Base-by-base conservation (phyloP, 2,888 invertebrate species). In the Oasisia sp. region DNA sequence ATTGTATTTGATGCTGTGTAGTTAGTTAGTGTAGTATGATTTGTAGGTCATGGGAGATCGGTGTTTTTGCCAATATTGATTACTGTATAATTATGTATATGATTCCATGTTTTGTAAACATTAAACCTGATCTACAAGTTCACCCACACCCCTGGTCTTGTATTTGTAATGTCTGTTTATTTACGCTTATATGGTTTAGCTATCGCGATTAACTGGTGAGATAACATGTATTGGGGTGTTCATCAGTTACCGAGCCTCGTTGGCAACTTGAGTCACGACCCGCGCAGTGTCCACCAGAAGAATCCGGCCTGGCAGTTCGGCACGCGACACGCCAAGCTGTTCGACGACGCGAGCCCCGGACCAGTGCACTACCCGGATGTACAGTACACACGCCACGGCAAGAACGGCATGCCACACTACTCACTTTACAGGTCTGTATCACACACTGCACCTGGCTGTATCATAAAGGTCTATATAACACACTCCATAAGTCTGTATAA, bases 361-460 rank as follows among this genome's bases (percentile, higher is more conserved):
- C 93, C 93, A 11, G 74, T 45, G 32, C 91, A 92, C 90, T 92
- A 92, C 32, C 93, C 93, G 19, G 91, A 94, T 56, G 91, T 92
- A 5, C 92, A 94, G 90, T 89, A 93, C 91, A 95, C 94, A 92
- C 91, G 94, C 8, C 92, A 93, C 32, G 94, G 94, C 89, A 93
- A 92, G 32, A 94, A 94, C 89, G 94, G 94, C 32, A 93, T 94
- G 14, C 94, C 94, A 19, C 93, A 94, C 89, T 95, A 93, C 91
- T 94, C 94, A 1, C 91, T 94, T 2, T 91, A 91, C n/a, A 91
- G 91, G 91, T 91, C 14, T 45, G 50, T 32, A 74, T 7, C 14
- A 14, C 74, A n/a, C 27, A 74, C n/a, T 74, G 27, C 74, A n/a
- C 3, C 7, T 74, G 74, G 74, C 27, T 19, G 19, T 74, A 50